A percentile compares a stretch with the other conserved stretches of the same genome.
Conservation (phyloP, 2,113 vertebrate genomes). For the Thunnus thynnus region DNA sequence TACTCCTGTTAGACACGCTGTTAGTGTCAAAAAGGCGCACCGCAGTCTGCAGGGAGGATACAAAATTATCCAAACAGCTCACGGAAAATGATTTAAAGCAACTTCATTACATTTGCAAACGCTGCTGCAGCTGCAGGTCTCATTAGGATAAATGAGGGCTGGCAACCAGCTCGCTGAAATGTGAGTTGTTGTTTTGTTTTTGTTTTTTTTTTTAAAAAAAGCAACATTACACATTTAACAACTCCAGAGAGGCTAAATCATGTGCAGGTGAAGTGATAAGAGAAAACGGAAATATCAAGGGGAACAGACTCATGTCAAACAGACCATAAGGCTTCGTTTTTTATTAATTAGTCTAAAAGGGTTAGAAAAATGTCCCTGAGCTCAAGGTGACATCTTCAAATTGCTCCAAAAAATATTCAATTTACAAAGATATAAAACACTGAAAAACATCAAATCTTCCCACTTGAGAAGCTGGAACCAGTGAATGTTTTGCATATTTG, state of each 20-base stretch:
- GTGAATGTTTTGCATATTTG: no score
- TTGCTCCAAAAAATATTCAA: no score
- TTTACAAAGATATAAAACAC: no score
- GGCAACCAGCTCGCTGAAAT: neutral
- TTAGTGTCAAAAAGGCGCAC: constrained; percentile 10
- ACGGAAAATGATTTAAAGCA: neutral
- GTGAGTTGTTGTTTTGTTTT: neutral
- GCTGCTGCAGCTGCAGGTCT: constrained; percentile 1
- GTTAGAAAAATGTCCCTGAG: no score
- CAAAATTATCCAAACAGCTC: neutral
- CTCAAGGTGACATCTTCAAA: no score
- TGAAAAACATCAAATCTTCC: no score
- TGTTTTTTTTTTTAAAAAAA: neutral
- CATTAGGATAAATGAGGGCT: neutral
- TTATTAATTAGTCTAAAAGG: no score
- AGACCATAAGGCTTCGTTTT: no score
- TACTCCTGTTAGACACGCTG: neutral
- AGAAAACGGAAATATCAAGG: neutral
- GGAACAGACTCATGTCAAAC: no score
- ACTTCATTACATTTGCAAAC: neutral
- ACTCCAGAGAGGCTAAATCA: constrained; percentile 6
- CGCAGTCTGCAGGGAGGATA: neutral
- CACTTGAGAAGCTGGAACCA: no score
- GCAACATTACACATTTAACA: constrained; percentile 8
- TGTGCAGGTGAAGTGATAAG: neutral